Evolutionary conservation across 1,140 invertebrate genomes (phyloP), one percentile per base, ranked within the genome.

Genomic region (Microplitis demolitor): DNA sequence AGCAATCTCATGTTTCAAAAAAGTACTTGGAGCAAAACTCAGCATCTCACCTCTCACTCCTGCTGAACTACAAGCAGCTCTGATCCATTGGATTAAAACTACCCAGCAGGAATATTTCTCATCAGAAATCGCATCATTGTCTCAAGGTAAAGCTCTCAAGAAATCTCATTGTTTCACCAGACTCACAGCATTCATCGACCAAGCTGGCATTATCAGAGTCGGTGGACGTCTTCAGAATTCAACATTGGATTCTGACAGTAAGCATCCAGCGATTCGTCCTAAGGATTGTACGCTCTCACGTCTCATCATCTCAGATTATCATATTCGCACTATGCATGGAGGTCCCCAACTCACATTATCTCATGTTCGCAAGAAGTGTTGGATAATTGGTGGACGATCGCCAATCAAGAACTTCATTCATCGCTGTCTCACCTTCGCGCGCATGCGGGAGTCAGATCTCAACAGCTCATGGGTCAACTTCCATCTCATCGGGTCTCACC

Each of bases 361-460:
- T 24, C 24, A 24, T 24, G 24, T 24, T 24, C 24, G 75, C 24
- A 34, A 75, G 9, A 64, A 72, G 54, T 83, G 72, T 71, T 82
- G 82, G 81, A 70, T 77, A 6, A 66, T 79, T 2, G 58, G 70
- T 0, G 78, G 74, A 4, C 69, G 74, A 60, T 16, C 63, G 13
- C 35, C 53, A 31, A 69, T 80, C 8, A 70, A 71, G 50, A 3
- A n/a, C 6, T 24, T 53, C 13, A 66, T 72, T 8, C 67, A 51
- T 14, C 56, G 73, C 0, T 74, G 73, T 37, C 8, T 66, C 0
- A 9, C n/a, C 1, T 74, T 67, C 62, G 67, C 58, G 4, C 67
- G 68, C 54, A 13, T 11, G 5, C 4, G 31, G 13, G 58, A 24
- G 14, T 16, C 6, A 31, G 8, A 16, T 33, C 60, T 13, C 60